Conservation (phyloP, 2,797 vertebrate species). For the Loris lydekkerianus region DNA sequence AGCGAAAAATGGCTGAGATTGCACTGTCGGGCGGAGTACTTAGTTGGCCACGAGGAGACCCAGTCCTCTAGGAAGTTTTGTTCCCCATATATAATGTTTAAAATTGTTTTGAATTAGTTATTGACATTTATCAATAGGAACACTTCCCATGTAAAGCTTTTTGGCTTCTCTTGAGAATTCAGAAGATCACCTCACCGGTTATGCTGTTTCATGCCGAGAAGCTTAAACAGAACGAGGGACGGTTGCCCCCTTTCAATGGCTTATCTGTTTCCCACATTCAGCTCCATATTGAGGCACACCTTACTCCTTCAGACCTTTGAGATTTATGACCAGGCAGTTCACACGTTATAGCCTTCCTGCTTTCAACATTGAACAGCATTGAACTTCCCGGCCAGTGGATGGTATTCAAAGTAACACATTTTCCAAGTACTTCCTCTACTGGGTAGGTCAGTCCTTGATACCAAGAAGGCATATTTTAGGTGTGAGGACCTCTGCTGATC, state of each 20-base stretch:
- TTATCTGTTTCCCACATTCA: constrained; percentile 7
- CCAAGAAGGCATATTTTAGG: neutral
- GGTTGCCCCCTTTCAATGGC: neutral
- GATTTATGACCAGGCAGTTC: neutral
- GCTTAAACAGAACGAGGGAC: neutral
- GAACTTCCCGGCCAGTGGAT: neutral
- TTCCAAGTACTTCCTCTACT: neutral
- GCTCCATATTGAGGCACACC: neutral
- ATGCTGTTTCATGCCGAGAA: neutral
- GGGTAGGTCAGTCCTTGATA: neutral
- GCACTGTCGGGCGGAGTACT: neutral
- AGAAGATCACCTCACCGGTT: neutral
- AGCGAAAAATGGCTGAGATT: neutral
- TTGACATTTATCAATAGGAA: neutral
- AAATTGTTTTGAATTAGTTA: neutral
- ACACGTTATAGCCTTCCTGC: neutral
- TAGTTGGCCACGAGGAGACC: neutral
- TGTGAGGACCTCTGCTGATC: neutral
- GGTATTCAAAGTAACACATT: neutral
- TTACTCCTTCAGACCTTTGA: neutral
- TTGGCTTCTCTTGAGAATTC: neutral
- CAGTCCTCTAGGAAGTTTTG: neutral
- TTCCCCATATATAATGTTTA: neutral
- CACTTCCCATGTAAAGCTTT: neutral
- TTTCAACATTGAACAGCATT: neutral